Evolutionary conservation across 2,888 invertebrate genomes (phyloP), one percentile per base, ranked within the genome.

Genomic region (Mesorhabditis sp.): DNA sequence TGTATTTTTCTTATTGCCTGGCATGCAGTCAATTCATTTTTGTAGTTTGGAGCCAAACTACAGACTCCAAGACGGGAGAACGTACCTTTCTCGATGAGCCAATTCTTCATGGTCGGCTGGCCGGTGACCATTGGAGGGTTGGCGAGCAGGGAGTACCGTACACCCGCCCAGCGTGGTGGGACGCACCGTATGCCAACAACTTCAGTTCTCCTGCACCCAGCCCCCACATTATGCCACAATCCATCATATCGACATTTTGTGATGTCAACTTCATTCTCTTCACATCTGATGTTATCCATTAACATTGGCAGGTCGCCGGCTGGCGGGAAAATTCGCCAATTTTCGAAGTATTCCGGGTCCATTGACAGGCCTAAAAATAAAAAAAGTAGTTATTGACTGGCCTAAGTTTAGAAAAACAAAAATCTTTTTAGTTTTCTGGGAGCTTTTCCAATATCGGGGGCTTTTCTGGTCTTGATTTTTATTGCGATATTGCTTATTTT

Each of bases 161-260:
- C 88, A 0, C 96, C 96, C 0, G 95, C 94, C 96, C 96, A 96
- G 50, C 93, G 92, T 0, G 92, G 92, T 81, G 92, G 92, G 77
- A 93, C 92, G 64, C 84, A 50, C n/a, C 42, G 66, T 75, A 74
- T 72, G 87, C 88, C 88, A 78, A 87, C 87, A 85, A 88, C 88
- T 15, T 87, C 87, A 0, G 87, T 86, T 4, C 78, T 74, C 43
- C 86, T 80, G 75, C 88, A 88, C 4, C 85, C 82, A 4, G 87
- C 79, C 67, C 83, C 81, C 44, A 82, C 78, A 72, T 94, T 93
- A 75, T 93, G 91, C 0, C 90, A 89, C 5, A 87, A 86, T 4
- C 4, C 92, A 90, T 87, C 91, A 89, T 88, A 86, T 66, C 86
- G 82, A 86, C 98, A 98, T 85, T 90, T 90, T 0, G 93, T 92